Evolutionary conservation across 2,797 vertebrate species (phyloP).

Genomic region (Sebastes kiyomatsui): DNA sequence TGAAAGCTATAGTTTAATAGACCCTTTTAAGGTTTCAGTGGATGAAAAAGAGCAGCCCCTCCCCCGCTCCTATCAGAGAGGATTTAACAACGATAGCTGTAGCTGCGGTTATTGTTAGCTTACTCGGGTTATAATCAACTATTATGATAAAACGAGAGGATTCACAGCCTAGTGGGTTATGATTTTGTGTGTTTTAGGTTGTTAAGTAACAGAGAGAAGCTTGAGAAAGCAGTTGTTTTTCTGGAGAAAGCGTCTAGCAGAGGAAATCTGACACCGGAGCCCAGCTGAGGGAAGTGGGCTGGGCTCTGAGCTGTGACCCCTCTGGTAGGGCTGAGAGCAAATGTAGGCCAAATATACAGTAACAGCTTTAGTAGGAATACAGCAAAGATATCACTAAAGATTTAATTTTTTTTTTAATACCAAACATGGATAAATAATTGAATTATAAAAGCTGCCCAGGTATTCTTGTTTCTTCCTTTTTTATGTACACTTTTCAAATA

Average conservation of each 20-base stretch:
- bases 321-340: not conserved
- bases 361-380: not conserved
- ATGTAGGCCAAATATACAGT: constrained; percentile 25
- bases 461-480: not conserved
- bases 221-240: constrained; percentile 40
- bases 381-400: too few species aligned
- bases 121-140: not conserved
- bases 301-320: constrained; percentile 50
- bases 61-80: constrained; percentile 61
- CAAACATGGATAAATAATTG: not conserved
- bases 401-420: not conserved
- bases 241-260: constrained; percentile 66
- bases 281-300: constrained; percentile 75
- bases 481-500: not conserved
- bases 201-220: not conserved
- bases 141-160: fast-evolving
- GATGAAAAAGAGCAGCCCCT: constrained; percentile 39
- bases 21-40: not conserved
- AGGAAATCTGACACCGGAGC: constrained; percentile 75
- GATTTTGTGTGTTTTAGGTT: not conserved
- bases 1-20: not conserved
- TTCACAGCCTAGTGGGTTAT: fast-evolving
- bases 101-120: constrained; percentile 10
- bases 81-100: constrained; percentile 50
- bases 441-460: not conserved